A percentile compares a stretch with the other conserved stretches of the same genome.
Conservation (phyloP, 2,797 vertebrate genomes). For the Sebastes goodei region DNA sequence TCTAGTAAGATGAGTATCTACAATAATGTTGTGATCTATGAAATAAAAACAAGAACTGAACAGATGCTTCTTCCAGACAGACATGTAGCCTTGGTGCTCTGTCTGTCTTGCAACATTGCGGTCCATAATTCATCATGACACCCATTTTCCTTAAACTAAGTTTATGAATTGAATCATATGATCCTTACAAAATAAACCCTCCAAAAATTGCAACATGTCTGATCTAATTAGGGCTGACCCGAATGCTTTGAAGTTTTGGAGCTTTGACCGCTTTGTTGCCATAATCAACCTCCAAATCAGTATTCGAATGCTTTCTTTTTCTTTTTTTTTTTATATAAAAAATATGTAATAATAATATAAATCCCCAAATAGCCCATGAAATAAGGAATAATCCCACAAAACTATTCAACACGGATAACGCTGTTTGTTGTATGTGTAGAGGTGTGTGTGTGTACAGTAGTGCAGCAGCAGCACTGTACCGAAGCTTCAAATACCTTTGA, state of each 20-base stretch:
- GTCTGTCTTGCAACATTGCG: not conserved
- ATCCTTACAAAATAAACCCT: not conserved
- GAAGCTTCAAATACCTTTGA: accelerated
- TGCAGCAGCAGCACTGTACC: no score
- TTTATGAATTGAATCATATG: not conserved
- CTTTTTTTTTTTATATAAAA: no score
- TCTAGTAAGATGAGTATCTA: not conserved
- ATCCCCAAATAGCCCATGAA: accelerated
- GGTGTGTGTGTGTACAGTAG: no score
- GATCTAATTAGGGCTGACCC: not conserved
- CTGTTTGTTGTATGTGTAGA: no score
- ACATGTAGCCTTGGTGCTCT: not conserved
- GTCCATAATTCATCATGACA: not conserved
- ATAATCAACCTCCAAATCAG: no score
- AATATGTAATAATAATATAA: not conserved
- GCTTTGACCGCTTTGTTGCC: not conserved
- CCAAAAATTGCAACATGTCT: not conserved
- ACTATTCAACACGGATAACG: no score
- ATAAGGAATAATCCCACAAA: no score
- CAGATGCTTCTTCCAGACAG: not conserved
- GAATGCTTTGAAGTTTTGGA: not conserved
- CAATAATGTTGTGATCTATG: not conserved
- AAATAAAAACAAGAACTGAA: not conserved
- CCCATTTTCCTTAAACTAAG: not conserved
- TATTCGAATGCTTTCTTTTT: accelerated